Base-by-base conservation (phyloP, 2,113 vertebrate species). In the Heterocephalus glaber region DNA sequence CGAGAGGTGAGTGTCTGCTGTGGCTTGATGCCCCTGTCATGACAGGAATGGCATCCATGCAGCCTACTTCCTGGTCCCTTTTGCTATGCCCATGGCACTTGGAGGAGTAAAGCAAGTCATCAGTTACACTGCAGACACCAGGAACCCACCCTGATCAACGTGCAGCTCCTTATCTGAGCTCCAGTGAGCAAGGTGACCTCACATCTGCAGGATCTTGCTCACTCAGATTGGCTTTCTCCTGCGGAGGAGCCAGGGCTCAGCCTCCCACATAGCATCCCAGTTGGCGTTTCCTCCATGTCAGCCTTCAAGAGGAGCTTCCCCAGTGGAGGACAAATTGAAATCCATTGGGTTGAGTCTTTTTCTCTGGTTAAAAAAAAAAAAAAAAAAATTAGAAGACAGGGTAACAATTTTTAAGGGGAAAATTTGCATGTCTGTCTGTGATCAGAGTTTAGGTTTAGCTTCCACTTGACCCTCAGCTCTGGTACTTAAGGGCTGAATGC, bases 1-100 rank as follows among this genome's bases (percentile, higher is more conserved):
- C 98, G 99, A 91, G 99, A 99, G 99, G 99, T 99, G 98, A 98
- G 98, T 98, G 92, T 12, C 74, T 35, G 2, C 7, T 16, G 41
- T 8, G 13, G 35, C 38, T 82, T 3, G 0, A 12, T 7, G 38
- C 44, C n/a, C 47, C 7, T 30, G 20, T 79, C 47, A 0, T n/a
- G 56, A 26, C 5, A 5, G 9, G 35, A 14, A 12, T 0, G 10
- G 30, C 5, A 6, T n/a, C 65, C 56, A 35, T n/a, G 56, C 24
- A n/a, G 77, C n/a, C 70, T 68, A 35, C 72, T 41, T 7, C 1
- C 5, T 0, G 2, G 52, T 33, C 30, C 54, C 28, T 41, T 86
- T 47, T 20, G 11, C 56, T 38, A 17, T 35, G 11, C 56, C 28
- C 28, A 17, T 2, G 14, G 30, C 2, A 52, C 10, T 38, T 28